A percentile compares a stretch with the other conserved stretches of the same genome.
phyloP scores from a whole-genome alignment of 2,888 invertebrate genomes.

The Drosophila maculinotata region DNA sequence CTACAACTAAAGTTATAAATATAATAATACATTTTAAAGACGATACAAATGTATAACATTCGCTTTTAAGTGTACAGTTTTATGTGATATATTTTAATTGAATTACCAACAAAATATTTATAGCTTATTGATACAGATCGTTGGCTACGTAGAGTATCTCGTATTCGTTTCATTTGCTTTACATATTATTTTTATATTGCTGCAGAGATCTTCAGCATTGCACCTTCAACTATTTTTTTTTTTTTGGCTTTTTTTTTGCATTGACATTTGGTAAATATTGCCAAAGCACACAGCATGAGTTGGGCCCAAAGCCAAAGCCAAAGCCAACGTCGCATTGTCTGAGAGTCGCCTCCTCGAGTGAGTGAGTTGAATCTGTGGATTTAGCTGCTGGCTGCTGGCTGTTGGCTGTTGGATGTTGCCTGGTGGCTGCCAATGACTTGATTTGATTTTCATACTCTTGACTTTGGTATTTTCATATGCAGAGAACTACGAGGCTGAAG shows the following conservation, averaged over 20 bases:
- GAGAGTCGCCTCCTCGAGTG: constrained; percentile 28
- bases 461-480: constrained; percentile 50
- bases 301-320: constrained; percentile 8
- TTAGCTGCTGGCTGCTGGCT: constrained; percentile 35
- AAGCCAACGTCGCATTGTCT: constrained; percentile 31
- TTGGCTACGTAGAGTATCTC: constrained; percentile 31
- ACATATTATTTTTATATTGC: constrained; percentile 25
- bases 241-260: constrained; percentile 60
- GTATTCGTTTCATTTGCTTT: constrained; percentile 1
- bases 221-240: constrained; percentile 49
- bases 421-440: constrained; percentile 73
- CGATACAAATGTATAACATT: no score
- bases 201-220: constrained; percentile 48
- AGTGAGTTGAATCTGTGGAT: constrained; percentile 50
- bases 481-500: constrained; percentile 23
- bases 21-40: no score
- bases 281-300: constrained; percentile 61
- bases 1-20: no score
- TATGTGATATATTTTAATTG: no score
- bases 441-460: constrained; percentile 77
- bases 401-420: constrained; percentile 34
- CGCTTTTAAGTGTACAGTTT: no score
- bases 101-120: no score
- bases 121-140: neutral
- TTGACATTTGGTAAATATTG: constrained; percentile 82